Evolutionary conservation across 2,888 invertebrate genomes (phyloP), one percentile per base, ranked within the genome.

Genomic region (Caenorhabditis becei): DNA sequence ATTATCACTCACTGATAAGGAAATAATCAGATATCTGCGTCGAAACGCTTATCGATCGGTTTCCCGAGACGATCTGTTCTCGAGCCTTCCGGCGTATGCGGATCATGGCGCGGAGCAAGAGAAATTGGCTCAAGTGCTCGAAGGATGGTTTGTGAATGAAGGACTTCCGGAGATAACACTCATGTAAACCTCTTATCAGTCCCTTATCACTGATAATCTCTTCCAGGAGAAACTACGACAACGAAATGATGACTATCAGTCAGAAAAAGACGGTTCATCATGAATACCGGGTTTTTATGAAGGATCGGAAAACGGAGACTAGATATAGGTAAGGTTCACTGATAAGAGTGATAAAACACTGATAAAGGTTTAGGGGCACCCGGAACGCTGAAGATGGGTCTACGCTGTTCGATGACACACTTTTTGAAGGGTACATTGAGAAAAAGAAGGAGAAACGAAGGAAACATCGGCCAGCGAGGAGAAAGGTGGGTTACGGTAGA

Each of bases 91-190:
- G 10, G 84, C 86, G 0, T 85, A 83, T 63, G 89, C 88, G 0
- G 88, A 89, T 67, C 89, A 90, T 66, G 90, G 90, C 2, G 89
- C 88, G 7, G 89, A 90, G 54, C 85, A 86, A 32, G 77, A 80
- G 16, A 63, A 70, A 54, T 47, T 80, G 20, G 61, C 18, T 23
- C 69, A 59, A 7, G 47, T 75, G 20, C 61, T 91, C 75, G 87
- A 90, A 65, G 74, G 85, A 23, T 91, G 91, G 91, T 83, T 91
- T 28, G 74, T 85, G 20, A 90, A 90, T 77, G 80, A 86, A 62
- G 91, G 91, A 59, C 77, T 91, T 58, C 91, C 91, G 3, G 89
- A 89, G 54, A 81, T 91, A 8, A 85, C 85, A 18, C 67, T 88
- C 8, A 83, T 70, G 86, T 87, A 18, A 63, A 37, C 16, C n/a